phyloP scores from a whole-genome alignment of 2,888 invertebrate species.

The Axea sp. region DNA sequence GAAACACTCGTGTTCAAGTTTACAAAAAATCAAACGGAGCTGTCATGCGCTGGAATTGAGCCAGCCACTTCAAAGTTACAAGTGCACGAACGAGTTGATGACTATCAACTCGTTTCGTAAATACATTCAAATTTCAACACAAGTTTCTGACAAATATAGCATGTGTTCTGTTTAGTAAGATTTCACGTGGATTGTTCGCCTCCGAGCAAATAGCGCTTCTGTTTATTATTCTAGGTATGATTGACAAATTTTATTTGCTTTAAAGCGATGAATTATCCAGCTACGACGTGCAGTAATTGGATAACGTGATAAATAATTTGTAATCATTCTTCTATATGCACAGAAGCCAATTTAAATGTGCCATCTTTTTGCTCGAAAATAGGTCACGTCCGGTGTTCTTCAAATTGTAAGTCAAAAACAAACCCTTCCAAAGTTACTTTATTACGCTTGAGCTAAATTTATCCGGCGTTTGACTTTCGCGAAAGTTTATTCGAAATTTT shows the following conservation, averaged over 20 bases:
- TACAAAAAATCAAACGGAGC: constrained; percentile 18
- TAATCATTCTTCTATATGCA: no score
- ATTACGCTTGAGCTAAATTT: constrained; percentile 42
- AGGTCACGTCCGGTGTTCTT: constrained; percentile 12
- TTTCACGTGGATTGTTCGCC: constrained; percentile 6
- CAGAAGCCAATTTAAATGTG: not conserved
- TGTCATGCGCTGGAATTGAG: constrained; percentile 19
- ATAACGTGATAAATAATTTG: no score
- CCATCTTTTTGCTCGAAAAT: constrained; percentile 6
- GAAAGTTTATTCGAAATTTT: constrained; percentile 38
- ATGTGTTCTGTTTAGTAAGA: constrained; percentile 13
- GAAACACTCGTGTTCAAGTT: constrained; percentile 9
- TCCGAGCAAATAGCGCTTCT: no score
- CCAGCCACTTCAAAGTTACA: constrained; percentile 44
- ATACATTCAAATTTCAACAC: constrained; percentile 27
- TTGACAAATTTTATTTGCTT: not conserved
- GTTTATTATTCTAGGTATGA: no score
- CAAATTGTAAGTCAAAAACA: constrained; percentile 22
- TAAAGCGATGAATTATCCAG: not conserved
- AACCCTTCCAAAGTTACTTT: constrained; percentile 23
- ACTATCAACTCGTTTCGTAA: no score
- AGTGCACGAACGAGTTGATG: constrained; percentile 24
- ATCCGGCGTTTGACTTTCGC: constrained; percentile 23
- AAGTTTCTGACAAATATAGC: constrained; percentile 18
- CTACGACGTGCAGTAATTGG: not conserved